phyloP scores from a whole-genome alignment of 2,888 invertebrate species.

The Meghimatium bilineatum region DNA sequence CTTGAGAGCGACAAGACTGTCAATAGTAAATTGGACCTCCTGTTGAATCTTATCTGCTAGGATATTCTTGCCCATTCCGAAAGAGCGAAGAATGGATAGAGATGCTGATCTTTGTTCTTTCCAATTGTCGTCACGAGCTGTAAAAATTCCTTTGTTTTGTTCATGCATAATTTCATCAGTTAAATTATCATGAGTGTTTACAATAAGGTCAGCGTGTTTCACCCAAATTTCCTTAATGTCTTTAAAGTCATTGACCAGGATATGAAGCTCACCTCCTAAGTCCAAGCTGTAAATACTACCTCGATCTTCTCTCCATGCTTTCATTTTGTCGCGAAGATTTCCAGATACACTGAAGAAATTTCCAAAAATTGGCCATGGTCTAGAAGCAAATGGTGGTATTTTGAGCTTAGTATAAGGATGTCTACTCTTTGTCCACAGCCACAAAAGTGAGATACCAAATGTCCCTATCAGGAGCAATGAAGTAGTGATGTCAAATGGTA shows the following conservation, averaged over 20 bases:
- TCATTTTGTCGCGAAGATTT: neutral
- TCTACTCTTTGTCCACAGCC: constrained; percentile 21
- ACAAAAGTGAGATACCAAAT: neutral
- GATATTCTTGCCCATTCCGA: constrained; percentile 46
- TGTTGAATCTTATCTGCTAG: constrained; percentile 39
- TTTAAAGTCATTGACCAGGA: neutral
- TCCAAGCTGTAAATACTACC: constrained; percentile 31
- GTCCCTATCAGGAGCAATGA: neutral
- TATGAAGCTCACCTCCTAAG: neutral
- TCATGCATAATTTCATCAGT: neutral
- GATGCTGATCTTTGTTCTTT: constrained; percentile 40
- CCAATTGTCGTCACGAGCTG: constrained; percentile 33
- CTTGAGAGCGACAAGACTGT: neutral
- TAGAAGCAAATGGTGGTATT: constrained; percentile 25
- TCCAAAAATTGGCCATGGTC: constrained; percentile 19
- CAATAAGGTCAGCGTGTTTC: constrained; percentile 27
- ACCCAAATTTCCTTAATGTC: constrained; percentile 26
- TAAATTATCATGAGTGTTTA: neutral
- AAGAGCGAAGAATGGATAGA: constrained; percentile 32
- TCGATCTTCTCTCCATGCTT: neutral
- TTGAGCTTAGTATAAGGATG: neutral
- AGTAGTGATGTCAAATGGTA: neutral
- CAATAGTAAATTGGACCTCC: constrained; percentile 19
- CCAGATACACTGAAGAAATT: neutral
- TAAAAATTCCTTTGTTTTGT: constrained; percentile 18